These are phyloP conservation scores for Hemicordylus capensis DNA, from an alignment of 2,113 vertebrate species.

Conservation along the genomic window DNA sequence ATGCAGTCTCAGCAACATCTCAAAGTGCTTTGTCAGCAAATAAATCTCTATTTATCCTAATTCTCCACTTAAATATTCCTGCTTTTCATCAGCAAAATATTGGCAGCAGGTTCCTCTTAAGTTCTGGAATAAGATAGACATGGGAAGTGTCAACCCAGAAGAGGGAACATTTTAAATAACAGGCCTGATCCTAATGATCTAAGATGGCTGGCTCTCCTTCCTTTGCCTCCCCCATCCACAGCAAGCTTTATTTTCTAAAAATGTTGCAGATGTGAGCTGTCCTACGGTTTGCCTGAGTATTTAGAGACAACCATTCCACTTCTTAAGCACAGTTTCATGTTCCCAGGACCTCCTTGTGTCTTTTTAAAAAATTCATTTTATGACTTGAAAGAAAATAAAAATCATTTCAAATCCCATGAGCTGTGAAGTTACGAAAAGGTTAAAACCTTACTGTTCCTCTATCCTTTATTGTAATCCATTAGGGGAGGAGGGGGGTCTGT, in stretches of 20 bases:
- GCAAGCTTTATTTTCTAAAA: slow-evolving; percentile 32
- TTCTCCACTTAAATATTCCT: slow-evolving; percentile 49
- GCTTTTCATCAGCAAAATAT: slow-evolving; percentile 52
- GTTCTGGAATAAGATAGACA: slow-evolving; percentile 37
- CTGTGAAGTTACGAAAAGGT: slow-evolving; percentile 48
- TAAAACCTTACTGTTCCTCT: slow-evolving; percentile 46
- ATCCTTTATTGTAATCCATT: slow-evolving; percentile 50
- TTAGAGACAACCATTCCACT: not conserved
- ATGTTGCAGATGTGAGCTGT: not conserved
- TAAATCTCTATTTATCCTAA: slow-evolving; percentile 34
- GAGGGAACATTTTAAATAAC: slow-evolving; percentile 46
- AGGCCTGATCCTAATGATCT: slow-evolving; percentile 31
- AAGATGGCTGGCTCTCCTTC: slow-evolving; percentile 32
- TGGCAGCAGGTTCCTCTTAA: slow-evolving; percentile 42
- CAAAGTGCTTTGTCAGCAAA: not conserved
- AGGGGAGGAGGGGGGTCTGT: slow-evolving; percentile 27
- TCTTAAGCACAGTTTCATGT: slow-evolving; percentile 46
- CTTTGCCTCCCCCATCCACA: slow-evolving; percentile 16
- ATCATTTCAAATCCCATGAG: slow-evolving; percentile 59
- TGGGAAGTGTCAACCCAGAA: slow-evolving; percentile 52
- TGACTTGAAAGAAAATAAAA: slow-evolving; percentile 56
- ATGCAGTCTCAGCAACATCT: not conserved
- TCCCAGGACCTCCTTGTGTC: slow-evolving; percentile 49
- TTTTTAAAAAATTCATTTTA: slow-evolving; percentile 52
- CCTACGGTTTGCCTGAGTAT: slow-evolving; percentile 15